These are phyloP conservation scores for Ectemnius continuus DNA, from an alignment of 2,888 invertebrate genomes.

Conservation along the genomic window DNA sequence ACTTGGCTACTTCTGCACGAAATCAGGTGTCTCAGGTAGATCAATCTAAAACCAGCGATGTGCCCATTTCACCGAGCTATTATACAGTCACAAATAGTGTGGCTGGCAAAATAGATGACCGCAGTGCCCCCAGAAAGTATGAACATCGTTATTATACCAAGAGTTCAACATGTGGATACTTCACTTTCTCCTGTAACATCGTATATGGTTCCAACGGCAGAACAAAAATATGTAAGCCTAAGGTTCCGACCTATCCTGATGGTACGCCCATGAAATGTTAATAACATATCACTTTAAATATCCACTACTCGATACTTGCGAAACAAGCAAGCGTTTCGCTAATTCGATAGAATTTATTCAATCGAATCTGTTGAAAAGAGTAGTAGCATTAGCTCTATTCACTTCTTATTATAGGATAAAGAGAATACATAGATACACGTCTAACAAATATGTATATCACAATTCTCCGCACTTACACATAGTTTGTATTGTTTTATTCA, in stretches of 20 bases:
- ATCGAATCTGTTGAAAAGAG: too few species aligned
- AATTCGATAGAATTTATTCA: too few species aligned
- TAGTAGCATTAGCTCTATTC: too few species aligned
- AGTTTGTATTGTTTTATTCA: conserved; percentile 50
- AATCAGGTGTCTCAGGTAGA: conserved; percentile 11
- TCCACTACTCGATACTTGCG: neutral
- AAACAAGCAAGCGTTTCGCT: neutral
- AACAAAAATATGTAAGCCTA: conserved; percentile 90
- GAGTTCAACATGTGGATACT: conserved; percentile 92
- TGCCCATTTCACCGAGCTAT: conserved; percentile 79
- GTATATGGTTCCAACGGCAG: conserved; percentile 87
- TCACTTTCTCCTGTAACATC: conserved; percentile 91
- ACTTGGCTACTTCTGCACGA: neutral
- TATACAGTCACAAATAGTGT: conserved; percentile 90
- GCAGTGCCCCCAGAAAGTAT: conserved; percentile 79
- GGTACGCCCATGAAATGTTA: conserved; percentile 84
- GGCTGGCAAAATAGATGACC: conserved; percentile 83
- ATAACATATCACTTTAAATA: conserved; percentile 3
- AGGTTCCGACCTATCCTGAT: conserved; percentile 87
- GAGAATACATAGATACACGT: too few species aligned
- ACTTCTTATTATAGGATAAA: too few species aligned
- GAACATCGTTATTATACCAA: conserved; percentile 90
- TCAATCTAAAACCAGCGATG: conserved; percentile 15
- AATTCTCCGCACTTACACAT: conserved; percentile 13
- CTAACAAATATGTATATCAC: too few species aligned